These are phyloP conservation scores for Dermatemys mawii DNA, from an alignment of 2,113 vertebrate species.

Conservation along the genomic window DNA sequence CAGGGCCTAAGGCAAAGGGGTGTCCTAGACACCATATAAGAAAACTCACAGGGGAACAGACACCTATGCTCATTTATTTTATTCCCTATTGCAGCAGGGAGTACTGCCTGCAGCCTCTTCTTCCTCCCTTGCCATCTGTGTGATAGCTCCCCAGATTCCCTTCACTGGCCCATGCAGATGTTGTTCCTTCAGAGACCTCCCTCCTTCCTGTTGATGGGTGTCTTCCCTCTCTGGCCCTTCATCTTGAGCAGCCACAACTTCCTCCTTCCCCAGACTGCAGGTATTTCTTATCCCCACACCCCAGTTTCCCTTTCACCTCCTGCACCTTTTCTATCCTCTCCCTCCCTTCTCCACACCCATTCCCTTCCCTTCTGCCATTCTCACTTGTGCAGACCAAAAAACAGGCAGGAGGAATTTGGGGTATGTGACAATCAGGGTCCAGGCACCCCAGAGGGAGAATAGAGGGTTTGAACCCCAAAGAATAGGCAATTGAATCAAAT, in stretches of 20 bases:
- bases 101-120: background rate
- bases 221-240: background rate
- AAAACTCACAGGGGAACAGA: background rate
- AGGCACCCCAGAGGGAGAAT: too few relatives aligned
- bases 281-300: background rate
- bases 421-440: too few relatives aligned
- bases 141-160: accelerated
- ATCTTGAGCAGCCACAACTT: background rate
- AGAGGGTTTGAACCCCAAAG: too few relatives aligned
- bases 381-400: background rate
- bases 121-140: background rate
- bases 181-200: background rate
- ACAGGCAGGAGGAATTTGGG: background rate
- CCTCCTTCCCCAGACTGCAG: background rate
- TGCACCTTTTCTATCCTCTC: background rate
- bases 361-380: background rate
- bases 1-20: background rate
- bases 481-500: too few relatives aligned
- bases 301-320: background rate
- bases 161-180: accelerated
- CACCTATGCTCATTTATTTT: background rate
- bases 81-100: background rate
- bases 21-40: background rate
- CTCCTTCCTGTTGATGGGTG: accelerated
- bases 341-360: background rate